Evolutionary conservation across 35 echinoderm and acorn worm genomes (phyloP), one percentile per base, ranked within the genome.

Genomic region (Stichopus chloronotus): DNA sequence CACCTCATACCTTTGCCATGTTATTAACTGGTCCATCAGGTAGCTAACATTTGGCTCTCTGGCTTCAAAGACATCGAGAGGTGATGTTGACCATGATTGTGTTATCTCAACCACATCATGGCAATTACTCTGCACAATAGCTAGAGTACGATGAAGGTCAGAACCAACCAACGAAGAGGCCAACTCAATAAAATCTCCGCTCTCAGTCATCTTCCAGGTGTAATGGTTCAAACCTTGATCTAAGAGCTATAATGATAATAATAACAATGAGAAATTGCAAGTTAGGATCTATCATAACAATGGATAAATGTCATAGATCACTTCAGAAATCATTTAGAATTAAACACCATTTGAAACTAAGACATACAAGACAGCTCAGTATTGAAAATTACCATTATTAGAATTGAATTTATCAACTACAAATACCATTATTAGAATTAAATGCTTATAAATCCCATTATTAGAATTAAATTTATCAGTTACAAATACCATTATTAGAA

Each of bases 141-240:
- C 95, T 24, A 99, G 92, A 8, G 95, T 99, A 10, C 95, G 94
- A 83, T 99, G 97, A 8, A 99, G 97, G 92, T 99, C 97, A 56
- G 93, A 74, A 20, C 97, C 94, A 5, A 99, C 97, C 77, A 99
- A 78, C 74, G 97, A 94, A 12, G 95, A 96, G 19, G 97, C 95
- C 25, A 99, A 79, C 83, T 99, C 97, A 56, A 99, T 99, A 72
- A 99, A 99, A 63, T 99, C 97, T 14, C 93, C 97, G 90, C 97
- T 99, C 89, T 99, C 95, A 53, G 97, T 94, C 90, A 96, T 99
- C 78, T 99, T 96, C 97, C 97, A 99, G 13, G 97, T 99, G 90
- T 95, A 99, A 87, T 99, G 97, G 52, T 88, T 96, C 56, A 99
- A 77, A 19, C 97, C 97, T 95, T 96, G 97, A 59, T 99, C 97